These are phyloP conservation scores for Delia radicum DNA, from an alignment of 1,140 invertebrate genomes.

Conservation along the genomic window DNA sequence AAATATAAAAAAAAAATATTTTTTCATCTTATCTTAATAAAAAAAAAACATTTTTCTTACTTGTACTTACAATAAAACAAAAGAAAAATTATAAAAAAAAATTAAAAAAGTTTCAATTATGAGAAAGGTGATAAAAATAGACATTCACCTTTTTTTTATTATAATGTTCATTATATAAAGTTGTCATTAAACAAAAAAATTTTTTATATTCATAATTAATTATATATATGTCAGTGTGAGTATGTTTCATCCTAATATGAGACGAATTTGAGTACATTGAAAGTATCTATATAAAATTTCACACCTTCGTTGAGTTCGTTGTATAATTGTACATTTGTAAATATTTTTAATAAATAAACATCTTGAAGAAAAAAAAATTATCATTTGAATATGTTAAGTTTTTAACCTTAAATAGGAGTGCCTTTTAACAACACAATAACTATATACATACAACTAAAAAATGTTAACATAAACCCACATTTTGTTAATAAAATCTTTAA, in stretches of 20 bases:
- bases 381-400: neutral
- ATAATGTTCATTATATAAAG: neutral
- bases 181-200: neutral
- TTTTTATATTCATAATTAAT: too few species aligned
- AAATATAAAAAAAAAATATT: too few species aligned
- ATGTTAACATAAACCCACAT: neutral
- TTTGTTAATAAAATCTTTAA: too few species aligned
- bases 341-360: neutral
- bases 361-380: neutral
- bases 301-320: neutral
- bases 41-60: too few species aligned
- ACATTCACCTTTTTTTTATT: conserved; percentile 4
- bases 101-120: neutral
- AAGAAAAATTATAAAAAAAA: neutral
- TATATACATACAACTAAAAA: neutral
- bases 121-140: conserved; percentile 16
- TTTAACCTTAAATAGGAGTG: conserved; percentile 5
- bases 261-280: too few species aligned
- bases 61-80: too few species aligned
- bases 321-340: neutral
- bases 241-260: too few species aligned
- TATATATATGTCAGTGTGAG: too few species aligned
- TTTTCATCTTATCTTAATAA: too few species aligned
- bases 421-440: neutral
- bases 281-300: neutral